Evolutionary conservation across 2,888 invertebrate genomes (phyloP), one percentile per base, ranked within the genome.

Genomic region (Euphydryas editha): DNA sequence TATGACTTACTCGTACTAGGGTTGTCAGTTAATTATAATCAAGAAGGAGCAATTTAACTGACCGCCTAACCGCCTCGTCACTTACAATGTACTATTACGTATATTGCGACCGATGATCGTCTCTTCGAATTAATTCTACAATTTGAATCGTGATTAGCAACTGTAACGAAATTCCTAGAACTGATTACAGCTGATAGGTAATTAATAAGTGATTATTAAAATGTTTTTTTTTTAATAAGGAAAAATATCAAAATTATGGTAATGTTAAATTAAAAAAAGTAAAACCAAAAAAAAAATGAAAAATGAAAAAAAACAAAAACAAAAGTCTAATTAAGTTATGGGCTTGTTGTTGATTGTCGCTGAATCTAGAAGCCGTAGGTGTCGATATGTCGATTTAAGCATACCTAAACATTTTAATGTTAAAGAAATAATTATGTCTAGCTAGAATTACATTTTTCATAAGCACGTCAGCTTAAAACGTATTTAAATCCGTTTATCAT

Each of bases 1-100:
- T 79, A 79, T 82, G 80, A 80, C 82, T 81, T 75, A 79, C 78
- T 77, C 82, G 80, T 75, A 79, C 78, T 77, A 77, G 81, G 69
- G 69, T 68, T 74, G 69, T 71, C 67, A 72, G 75, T 87, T 87
- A 87, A 87, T 87, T 87, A 74, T 86, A 85, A 86, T 87, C 84
- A 83, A 85, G 80, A 77, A 75, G 77, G 71, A 73, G 81, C 86
- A 87, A 87, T 88, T 86, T 84, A 81, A 84, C 79, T 81, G 73
- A 80, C 79, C 79, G 67, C 49, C 63, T 63, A 49, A 63, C 59
- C 60, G n/a, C 67, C 62, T 59, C 49, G 59, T 39, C 49, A 59
- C 62, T 49, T 67, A 59, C 49, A 20, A 56, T 42, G 24, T 58
- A 42, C 58, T 54, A 36, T 36, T 17, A 51, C 42, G 30, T 63